Evolutionary conservation across 2,797 vertebrate genomes (phyloP), one percentile per base, ranked within the genome.

Genomic region (Gallinago stenura): DNA sequence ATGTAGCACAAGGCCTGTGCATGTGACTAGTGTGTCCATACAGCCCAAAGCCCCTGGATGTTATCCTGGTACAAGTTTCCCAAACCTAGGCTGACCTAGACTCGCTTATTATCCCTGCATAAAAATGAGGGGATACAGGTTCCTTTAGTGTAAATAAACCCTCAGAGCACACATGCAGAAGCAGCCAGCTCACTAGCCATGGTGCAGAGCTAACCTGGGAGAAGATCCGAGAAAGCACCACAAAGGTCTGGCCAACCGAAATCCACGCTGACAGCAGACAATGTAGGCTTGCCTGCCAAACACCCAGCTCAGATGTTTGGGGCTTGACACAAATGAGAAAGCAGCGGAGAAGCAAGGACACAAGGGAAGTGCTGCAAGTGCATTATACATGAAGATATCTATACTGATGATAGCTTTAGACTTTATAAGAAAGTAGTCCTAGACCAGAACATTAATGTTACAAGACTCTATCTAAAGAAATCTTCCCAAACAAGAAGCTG

Each of bases 401-500:
- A 68, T 57, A 41, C 53, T 80, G 81, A 75, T 57, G 62, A 64
- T 73, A 72, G 51, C 46, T 43, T 35, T 73, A 84, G 86, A 90
- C 37, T 78, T 33, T 37, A 17, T 22, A 30, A 51, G 46, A 79
- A n/a, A 80, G 73, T 62, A 82, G 30, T 72, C 21, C 53, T 68
- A 15, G 75, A 46, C 71, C 70, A 89, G 84, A 68, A 70, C 78
- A 93, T 77, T 89, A 89, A 94, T 73, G 88, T 91, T 91, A 70
- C 92, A 93, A 31, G 58, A 73, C 31, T 8, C 71, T 78, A 82
- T 79, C 89, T 91, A 87, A 95, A 75, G 87, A 96, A 93, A 87
- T 93, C 75, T 88, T 85, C 80, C 56, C 80, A 95, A 94, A 96
- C 69, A 92, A 92, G 95, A 66, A 86, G 33, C 93, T 85, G 22